A percentile compares a stretch with the other conserved stretches of the same genome.
These are phyloP conservation scores for Uropsilus gracilis DNA, from an alignment of 2,113 vertebrate genomes.

Conservation along the genomic window DNA sequence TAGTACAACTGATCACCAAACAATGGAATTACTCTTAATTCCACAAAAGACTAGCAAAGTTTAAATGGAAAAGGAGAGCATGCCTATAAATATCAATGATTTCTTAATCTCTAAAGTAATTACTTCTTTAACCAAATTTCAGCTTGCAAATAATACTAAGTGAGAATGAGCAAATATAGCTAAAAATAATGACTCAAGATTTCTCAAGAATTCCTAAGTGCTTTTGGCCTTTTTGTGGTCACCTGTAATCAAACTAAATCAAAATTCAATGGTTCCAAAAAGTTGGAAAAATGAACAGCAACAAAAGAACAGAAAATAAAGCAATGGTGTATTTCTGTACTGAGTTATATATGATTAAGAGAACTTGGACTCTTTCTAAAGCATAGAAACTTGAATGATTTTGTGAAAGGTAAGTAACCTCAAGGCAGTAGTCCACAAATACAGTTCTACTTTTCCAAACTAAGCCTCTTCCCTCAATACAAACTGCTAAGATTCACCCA, in stretches of 20 bases:
- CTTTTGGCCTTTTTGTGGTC: conserved; percentile 46
- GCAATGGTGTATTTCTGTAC: not conserved
- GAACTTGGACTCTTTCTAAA: conserved; percentile 63
- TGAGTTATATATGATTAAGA: conserved; percentile 43
- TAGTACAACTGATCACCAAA: not conserved
- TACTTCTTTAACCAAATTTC: not conserved
- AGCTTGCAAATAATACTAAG: not conserved
- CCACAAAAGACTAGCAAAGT: not conserved
- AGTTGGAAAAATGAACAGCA: conserved; percentile 48
- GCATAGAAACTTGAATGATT: conserved; percentile 22
- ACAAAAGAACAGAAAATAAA: conserved; percentile 19
- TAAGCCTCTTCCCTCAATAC: not conserved
- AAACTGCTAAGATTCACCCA: not conserved
- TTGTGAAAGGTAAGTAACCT: conserved; percentile 50
- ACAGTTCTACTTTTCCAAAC: not conserved
- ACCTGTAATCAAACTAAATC: conserved; percentile 59
- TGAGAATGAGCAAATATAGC: not conserved
- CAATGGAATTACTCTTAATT: not conserved
- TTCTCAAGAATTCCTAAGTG: not conserved
- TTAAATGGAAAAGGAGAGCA: not conserved
- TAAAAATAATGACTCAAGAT: not conserved
- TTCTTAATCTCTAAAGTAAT: conserved; percentile 14
- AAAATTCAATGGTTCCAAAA: conserved; percentile 56
- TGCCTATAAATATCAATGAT: not conserved
- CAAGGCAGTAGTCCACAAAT: conserved; percentile 21